Conservation (phyloP, 1,140 invertebrate species). For the Heterodera schachtii region DNA sequence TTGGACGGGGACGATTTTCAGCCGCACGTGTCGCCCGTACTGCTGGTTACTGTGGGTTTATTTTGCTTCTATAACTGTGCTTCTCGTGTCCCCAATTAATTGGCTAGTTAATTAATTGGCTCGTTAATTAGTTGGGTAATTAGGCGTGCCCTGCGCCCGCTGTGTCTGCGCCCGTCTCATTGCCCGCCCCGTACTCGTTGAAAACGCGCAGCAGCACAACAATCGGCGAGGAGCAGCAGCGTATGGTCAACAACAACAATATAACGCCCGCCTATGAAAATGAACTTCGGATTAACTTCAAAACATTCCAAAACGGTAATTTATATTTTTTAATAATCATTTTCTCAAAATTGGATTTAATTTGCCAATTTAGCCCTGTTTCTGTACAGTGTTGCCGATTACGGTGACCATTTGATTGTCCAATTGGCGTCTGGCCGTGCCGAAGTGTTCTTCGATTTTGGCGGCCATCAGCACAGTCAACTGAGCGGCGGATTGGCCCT, state of each 20-base stretch:
- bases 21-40: not conserved
- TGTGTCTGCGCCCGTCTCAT: not conserved
- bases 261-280: conserved; percentile 64
- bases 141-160: conserved; percentile 51
- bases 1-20: conserved; percentile 32
- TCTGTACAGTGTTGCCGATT: conserved; percentile 63
- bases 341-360: too few species aligned
- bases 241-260: conserved; percentile 44
- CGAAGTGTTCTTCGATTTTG: conserved; percentile 63
- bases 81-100: too few species aligned
- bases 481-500: conserved; percentile 56
- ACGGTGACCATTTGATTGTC: conserved; percentile 62
- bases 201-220: conserved; percentile 44
- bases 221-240: conserved; percentile 52
- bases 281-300: conserved; percentile 57
- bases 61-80: not conserved
- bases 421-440: conserved; percentile 49
- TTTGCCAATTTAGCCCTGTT: conserved; percentile 49
- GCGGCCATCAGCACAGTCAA: conserved; percentile 40
- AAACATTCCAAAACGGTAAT: conserved; percentile 61
- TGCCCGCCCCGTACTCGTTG: conserved; percentile 23
- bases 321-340: too few species aligned
- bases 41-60: not conserved
- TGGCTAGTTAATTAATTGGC: too few species aligned
- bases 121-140: too few species aligned